phyloP scores from a whole-genome alignment of 2,113 vertebrate genomes.

The Halcyon malimbica region DNA sequence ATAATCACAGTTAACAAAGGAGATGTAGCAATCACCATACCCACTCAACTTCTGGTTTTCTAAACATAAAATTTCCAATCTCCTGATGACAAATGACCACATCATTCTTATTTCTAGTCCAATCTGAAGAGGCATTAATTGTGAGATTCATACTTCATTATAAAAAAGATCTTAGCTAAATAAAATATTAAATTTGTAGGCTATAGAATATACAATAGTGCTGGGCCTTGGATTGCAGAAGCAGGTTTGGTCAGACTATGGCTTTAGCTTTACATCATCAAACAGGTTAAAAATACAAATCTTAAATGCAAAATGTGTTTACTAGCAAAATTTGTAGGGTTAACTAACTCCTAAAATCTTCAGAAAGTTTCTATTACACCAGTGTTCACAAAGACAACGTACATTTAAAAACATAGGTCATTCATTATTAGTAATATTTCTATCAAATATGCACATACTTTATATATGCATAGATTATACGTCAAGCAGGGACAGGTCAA shows the following conservation, averaged over 20 bases:
- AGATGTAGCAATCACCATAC: not conserved
- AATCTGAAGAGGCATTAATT: not conserved
- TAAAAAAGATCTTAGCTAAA: slow-evolving; percentile 31
- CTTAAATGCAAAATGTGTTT: slow-evolving; percentile 56
- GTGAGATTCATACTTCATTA: slow-evolving; percentile 34
- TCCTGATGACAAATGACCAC: not conserved
- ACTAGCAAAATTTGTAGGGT: slow-evolving; percentile 42
- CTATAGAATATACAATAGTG: not conserved
- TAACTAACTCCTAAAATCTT: not conserved
- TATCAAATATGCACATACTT: not conserved
- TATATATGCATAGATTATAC: not conserved
- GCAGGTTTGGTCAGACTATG: not conserved
- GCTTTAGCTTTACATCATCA: not conserved
- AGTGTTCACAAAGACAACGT: not conserved
- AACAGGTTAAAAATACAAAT: slow-evolving; percentile 19
- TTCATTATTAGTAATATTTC: not conserved
- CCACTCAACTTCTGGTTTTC: not conserved
- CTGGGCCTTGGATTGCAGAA: not conserved
- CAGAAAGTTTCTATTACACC: slow-evolving; percentile 6
- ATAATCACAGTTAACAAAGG: not conserved
- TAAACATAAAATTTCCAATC: not conserved
- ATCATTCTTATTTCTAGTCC: not conserved
- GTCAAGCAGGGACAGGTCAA: not conserved
- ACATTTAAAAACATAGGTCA: not conserved
- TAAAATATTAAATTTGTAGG: not conserved